Evolutionary conservation across 2,113 vertebrate species (phyloP), one percentile per base, ranked within the genome.

Genomic region (Callorhinus ursinus): DNA sequence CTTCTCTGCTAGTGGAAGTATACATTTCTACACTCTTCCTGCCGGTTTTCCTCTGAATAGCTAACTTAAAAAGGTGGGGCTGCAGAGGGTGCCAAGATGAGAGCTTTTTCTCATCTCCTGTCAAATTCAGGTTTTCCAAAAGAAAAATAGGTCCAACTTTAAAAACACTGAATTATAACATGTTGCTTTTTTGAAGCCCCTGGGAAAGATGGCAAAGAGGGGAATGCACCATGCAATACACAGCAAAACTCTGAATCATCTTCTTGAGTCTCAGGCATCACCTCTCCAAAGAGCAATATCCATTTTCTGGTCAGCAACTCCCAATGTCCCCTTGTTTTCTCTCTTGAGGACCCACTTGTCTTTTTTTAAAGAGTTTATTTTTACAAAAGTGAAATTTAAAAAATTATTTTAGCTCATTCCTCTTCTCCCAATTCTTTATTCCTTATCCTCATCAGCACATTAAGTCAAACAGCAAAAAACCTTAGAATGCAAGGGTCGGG

Each of bases 121-220:
- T 96, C 96, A 90, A 90, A 88, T 93, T 89, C 7, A 31, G 26
- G 28, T 24, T 95, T 95, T 63, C 26, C 31, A 42, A 88, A 86
- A 84, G 31, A 82, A 96, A 97, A 94, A 22, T n/a, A 94, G 80
- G 71, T 31, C 39, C 33, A 77, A 51, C 61, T 88, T 90, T 71
- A 74, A 61, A 84, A 79, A 42, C 24, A 22, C 63, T n/a, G 42
- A 39, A 22, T 57, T 65, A 28, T 84, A 83, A 28, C 0, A 0
- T 12, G n/a, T 15, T 26, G 22, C 59, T 91, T 33, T 31, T n/a
- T 33, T 39, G 46, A 92, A 87, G 22, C 6, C 15, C 61, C 24
- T 67, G 7, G 4, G 51, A 79, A 39, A 69, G 55, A 69, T 2
- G 7, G 42, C 11, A 18, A 19, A 28, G 65, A 21, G 13, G 8